Percentiles rank a stretch among this genome's conserved stretches.
Conservation (phyloP, 2,113 vertebrate species). For the Eonycteris spelaea region DNA sequence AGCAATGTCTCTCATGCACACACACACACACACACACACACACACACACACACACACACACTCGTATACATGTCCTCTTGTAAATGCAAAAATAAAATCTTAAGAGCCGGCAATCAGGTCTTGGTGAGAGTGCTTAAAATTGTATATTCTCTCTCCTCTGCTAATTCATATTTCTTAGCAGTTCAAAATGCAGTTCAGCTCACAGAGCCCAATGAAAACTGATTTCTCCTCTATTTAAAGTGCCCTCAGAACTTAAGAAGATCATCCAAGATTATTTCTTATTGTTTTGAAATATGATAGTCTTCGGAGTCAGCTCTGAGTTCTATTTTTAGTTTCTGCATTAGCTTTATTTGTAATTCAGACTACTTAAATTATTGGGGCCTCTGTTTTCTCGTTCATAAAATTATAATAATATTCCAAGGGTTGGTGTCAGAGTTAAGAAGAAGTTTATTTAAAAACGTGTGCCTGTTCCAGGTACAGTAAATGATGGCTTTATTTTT, state of each 20-base stretch:
- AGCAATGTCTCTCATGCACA: neutral
- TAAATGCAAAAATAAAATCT: neutral
- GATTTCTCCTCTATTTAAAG: neutral
- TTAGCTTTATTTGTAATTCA: neutral
- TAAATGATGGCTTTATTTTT: neutral
- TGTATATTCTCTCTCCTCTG: neutral
- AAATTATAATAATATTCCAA: constrained; percentile 8
- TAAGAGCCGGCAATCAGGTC: neutral
- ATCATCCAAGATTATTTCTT: neutral
- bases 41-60: too few relatives aligned
- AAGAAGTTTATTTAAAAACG: neutral
- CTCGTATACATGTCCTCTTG: neutral
- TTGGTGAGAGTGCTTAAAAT: neutral
- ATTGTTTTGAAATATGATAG: neutral
- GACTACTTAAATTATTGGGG: neutral
- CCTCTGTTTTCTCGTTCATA: constrained; percentile 6
- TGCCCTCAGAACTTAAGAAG: neutral
- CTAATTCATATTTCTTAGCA: neutral
- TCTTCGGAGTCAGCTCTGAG: neutral
- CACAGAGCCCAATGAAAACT: neutral
- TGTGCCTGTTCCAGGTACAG: neutral
- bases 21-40: neutral
- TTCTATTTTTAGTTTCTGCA: neutral
- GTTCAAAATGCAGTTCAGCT: neutral
- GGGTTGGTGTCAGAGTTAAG: neutral